Evolutionary conservation across 2,888 invertebrate genomes (phyloP), one percentile per base, ranked within the genome.

Genomic region (Laspeyria flexula): DNA sequence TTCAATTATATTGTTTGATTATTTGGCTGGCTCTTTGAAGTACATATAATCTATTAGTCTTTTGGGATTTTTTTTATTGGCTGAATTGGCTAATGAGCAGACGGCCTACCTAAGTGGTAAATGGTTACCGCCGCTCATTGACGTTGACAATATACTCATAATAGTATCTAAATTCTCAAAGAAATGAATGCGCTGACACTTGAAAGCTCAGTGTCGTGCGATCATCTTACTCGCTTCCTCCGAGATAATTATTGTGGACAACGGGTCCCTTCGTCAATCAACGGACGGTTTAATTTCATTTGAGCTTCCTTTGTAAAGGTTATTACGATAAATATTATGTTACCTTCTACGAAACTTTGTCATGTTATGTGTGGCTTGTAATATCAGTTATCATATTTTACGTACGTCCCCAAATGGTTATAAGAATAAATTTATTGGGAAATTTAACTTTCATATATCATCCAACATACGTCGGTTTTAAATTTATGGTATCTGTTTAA

Each of bases 181-280:
- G 60, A 31, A n/a, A n/a, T n/a, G n/a, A n/a, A n/a, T n/a, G n/a
- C n/a, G n/a, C n/a, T n/a, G n/a, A 13, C 31, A 31, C 13, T 6
- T 31, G 54, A 39, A 62, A 48, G 52, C 3, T 18, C 23, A 29
- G 49, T 49, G 55, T 54, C 52, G 57, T 10, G 52, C 50, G 64
- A 71, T 78, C 77, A 69, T 79, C 82, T 88, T 86, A 82, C 85
- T 60, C 64, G 71, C 83, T 86, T 90, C 89, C 85, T 86, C 66
- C 61, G 66, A 77, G 69, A 75, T 88, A 87, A 90, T 90, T 88
- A 87, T 77, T 71, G 72, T 71, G 80, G 76, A 88, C 88, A 90
- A 88, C 79, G 83, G 79, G 66, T 77, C 88, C 85, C 83, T 86
- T 87, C 84, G 86, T 85, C 88, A 90, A 87, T 90, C 81, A 87